Base-by-base conservation (phyloP, 1,140 invertebrate genomes). In the Kradibia gibbosae region DNA sequence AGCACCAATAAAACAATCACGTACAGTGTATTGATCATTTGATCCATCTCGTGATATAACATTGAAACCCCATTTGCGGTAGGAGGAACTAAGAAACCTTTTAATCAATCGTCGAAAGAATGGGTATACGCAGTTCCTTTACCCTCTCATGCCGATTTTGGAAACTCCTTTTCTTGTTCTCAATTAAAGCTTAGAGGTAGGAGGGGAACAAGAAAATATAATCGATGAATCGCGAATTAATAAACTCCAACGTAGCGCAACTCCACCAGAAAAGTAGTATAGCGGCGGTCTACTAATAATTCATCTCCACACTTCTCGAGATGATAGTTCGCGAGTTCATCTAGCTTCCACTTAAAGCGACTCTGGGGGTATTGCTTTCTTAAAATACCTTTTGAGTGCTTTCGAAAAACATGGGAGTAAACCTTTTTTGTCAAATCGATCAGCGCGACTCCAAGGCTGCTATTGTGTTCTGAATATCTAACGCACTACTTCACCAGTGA, bases 151-250 rank as follows among this genome's bases (percentile, higher is more conserved):
- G 7, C 13, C 42, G 5, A 8, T 45, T 13, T 45, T 45, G 5
- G 5, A 8, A 28, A 28, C 25, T 60, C 57, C 57, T 60, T n/a
- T 48, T 28, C 39, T 71, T 31, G 42, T 45, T 76, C 76, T 78
- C 77, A 71, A 71, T 78, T 65, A 67, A 78, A 78, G 77, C 71
- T 78, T n/a, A 15, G n/a, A n/a, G 55, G 42, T 78, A 31, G 15
- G n/a, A n/a, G 55, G 42, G 76, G 55, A 45, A 60, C 60, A 36
- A 76, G 60, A 34, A 34, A 62, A 34, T 62, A 62, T 11, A 65
- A 20, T 1, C 17, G 11, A 28, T 67, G 34, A 39, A 4, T 11
- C 5, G 3, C 22, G 1, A 67, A 4, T 39, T 36, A 10, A 67
- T 67, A 67, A 62, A 0, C n/a, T 39, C 34, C 8, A 22, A 17